These are phyloP conservation scores for Corythoichthys intestinalis DNA, from an alignment of 2,113 vertebrate species.

Conservation along the genomic window DNA sequence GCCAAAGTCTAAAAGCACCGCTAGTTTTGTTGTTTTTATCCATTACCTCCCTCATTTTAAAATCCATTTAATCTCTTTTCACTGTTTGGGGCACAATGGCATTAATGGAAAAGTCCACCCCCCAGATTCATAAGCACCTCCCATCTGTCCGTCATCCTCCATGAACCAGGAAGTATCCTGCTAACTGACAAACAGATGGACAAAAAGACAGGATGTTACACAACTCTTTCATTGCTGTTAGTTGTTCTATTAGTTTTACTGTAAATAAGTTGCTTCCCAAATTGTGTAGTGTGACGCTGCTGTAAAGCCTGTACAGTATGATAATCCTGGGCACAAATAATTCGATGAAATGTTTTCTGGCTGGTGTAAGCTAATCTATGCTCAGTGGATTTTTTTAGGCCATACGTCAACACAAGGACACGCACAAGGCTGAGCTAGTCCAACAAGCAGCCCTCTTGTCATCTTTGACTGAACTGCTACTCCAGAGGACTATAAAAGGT, in stretches of 20 bases:
- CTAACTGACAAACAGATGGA: slow-evolving; percentile 1
- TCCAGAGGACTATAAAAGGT: not conserved
- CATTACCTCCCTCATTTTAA: not conserved
- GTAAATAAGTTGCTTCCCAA: not conserved
- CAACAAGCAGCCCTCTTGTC: not conserved
- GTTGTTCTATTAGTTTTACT: slow-evolving; percentile 2
- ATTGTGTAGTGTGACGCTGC: not conserved
- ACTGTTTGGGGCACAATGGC: not conserved
- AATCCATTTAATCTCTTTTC: not conserved
- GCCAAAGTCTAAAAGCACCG: not conserved
- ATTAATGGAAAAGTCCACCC: not conserved
- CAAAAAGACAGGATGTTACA: not conserved
- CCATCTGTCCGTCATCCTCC: not conserved
- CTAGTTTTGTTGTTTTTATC: not conserved
- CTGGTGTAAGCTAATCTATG: not conserved
- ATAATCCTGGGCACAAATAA: too few relatives aligned
- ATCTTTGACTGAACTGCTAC: not conserved
- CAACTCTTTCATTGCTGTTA: not conserved
- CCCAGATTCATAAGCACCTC: not conserved
- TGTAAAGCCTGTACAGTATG: not conserved
- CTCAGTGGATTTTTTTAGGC: not conserved
- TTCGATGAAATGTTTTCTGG: too few relatives aligned
- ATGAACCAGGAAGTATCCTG: slow-evolving; percentile 1
- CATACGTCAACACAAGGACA: not conserved
- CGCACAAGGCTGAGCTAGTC: not conserved